Conservation (phyloP, 2,797 vertebrate species). For the Gobio occitaniae region DNA sequence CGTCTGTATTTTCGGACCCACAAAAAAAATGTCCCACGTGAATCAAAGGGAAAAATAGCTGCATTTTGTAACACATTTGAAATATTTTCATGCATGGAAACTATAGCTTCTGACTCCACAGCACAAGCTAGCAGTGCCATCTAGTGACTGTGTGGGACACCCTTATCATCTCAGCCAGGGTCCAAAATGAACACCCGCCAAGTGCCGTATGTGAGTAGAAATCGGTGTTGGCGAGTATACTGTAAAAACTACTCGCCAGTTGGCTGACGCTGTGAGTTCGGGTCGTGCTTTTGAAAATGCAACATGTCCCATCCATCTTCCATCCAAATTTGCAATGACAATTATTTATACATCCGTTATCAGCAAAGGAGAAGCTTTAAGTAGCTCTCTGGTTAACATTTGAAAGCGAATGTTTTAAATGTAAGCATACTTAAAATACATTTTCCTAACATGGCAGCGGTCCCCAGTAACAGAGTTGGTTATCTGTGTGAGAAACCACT, state of each 20-base stretch:
- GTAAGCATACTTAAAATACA: neutral
- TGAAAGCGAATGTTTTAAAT: neutral
- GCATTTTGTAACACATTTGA: neutral
- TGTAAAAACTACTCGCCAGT: neutral
- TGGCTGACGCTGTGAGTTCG: neutral
- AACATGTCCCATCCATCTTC: neutral
- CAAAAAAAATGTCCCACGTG: neutral
- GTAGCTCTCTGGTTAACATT: neutral
- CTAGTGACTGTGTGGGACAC: neutral
- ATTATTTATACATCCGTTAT: neutral
- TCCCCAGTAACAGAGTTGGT: constrained; percentile 1
- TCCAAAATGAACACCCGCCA: neutral
- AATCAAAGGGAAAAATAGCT: neutral
- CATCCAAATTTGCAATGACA: neutral
- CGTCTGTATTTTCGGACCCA: neutral
- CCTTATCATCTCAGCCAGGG: neutral
- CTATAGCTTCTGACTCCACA: neutral
- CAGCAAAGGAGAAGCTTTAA: neutral
- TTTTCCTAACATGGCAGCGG: constrained; percentile 8
- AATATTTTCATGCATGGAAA: neutral
- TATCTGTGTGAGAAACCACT: neutral
- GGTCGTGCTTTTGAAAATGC: neutral
- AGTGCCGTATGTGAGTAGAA: neutral
- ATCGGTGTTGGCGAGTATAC: neutral
- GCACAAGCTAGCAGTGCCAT: neutral